These are phyloP conservation scores for Entomobrya multifasciata DNA, from an alignment of 2,888 invertebrate genomes.

Conservation along the genomic window DNA sequence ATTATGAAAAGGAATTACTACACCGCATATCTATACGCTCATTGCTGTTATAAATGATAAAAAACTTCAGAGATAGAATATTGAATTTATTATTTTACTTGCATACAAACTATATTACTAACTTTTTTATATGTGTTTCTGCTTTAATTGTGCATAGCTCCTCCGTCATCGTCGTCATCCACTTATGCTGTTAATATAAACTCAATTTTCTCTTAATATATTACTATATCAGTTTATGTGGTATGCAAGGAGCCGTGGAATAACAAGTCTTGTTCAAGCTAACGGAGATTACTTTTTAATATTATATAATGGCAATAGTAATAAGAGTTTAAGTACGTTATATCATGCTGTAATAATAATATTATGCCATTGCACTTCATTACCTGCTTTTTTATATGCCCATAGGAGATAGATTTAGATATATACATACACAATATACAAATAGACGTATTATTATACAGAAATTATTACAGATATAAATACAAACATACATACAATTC, in stretches of 20 bases:
- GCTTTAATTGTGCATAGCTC: neutral
- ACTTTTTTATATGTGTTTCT: conserved; percentile 31
- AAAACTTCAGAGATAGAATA: conserved; percentile 12
- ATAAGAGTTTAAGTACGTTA: conserved; percentile 33
- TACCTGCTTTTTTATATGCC: conserved; percentile 21
- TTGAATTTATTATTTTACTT: too few relatives aligned
- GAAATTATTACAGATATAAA: conserved; percentile 33
- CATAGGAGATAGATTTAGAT: conserved; percentile 17
- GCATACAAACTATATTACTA: too few relatives aligned
- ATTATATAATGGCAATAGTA: conserved; percentile 50
- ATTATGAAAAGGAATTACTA: conserved; percentile 37
- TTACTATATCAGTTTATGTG: too few relatives aligned
- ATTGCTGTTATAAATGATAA: too few relatives aligned
- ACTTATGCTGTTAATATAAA: conserved; percentile 7
- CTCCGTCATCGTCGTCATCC: conserved; percentile 8
- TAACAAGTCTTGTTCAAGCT: conserved; percentile 47
- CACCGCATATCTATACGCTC: conserved; percentile 31
- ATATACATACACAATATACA: too few relatives aligned
- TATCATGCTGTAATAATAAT: conserved; percentile 25
- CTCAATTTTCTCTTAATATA: conserved; percentile 22
- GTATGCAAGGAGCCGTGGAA: conserved; percentile 14
- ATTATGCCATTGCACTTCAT: conserved; percentile 63
- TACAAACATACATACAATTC: conserved; percentile 19
- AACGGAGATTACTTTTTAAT: conserved; percentile 71
- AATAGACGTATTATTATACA: neutral